Conservation (phyloP, 2,888 invertebrate genomes). For the Ethmia dodecea region DNA sequence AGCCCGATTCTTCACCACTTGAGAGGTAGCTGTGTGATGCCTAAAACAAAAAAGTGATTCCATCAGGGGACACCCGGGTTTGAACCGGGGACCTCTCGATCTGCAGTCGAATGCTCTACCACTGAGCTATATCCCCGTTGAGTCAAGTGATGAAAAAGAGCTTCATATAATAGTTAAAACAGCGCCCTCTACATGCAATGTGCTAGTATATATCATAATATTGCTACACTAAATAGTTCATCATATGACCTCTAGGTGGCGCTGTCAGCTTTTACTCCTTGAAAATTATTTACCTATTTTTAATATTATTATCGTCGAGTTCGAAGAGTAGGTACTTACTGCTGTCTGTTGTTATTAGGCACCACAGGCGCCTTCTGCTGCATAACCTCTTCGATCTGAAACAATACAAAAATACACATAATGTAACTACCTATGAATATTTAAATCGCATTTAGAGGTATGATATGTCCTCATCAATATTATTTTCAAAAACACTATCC, state of each 20-base stretch:
- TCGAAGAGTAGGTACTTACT: slow-evolving; percentile 50
- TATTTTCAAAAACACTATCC: too few species aligned
- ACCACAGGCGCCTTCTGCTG: slow-evolving; percentile 71
- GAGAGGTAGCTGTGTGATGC: slow-evolving; percentile 29
- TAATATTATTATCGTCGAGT: too few species aligned
- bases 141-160: slow-evolving; percentile 20
- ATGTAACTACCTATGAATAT: too few species aligned
- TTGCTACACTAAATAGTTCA: slow-evolving; percentile 9
- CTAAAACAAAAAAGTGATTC: slow-evolving; percentile 28
- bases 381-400: slow-evolving; percentile 74
- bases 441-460: too few species aligned
- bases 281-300: too few species aligned
- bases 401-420: too few species aligned
- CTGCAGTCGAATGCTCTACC: slow-evolving; percentile 77
- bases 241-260: slow-evolving; percentile 38
- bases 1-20: slow-evolving; percentile 43
- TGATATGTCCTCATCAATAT: too few species aligned
- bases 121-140: slow-evolving; percentile 72
- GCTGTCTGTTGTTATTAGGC: slow-evolving; percentile 55
- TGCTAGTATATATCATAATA: neutral
- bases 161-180: slow-evolving; percentile 8
- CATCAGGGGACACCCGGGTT: slow-evolving; percentile 72
- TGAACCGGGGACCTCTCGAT: slow-evolving; percentile 77
- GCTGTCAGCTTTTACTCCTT: too few species aligned
- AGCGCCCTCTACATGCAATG: slow-evolving; percentile 36